Evolutionary conservation across 1,140 invertebrate species (phyloP), one percentile per base, ranked within the genome.

Genomic region (Choristoneura fumiferana): DNA sequence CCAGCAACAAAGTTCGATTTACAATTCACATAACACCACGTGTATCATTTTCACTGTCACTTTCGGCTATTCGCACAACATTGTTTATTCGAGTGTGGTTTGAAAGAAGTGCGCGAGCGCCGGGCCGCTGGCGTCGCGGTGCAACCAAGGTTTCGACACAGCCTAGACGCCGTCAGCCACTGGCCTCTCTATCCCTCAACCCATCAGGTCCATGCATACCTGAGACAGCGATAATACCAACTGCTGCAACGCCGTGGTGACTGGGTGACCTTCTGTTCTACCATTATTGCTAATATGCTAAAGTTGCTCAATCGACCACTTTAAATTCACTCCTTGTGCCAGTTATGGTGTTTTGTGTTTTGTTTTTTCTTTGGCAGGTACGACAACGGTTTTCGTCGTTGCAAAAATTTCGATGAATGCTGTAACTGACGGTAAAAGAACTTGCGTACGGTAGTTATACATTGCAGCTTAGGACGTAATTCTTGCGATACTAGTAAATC

Each of bases 71-170:
- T 52, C 66, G 55, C 76, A 78, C 76, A 69, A 66, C 69, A 72
- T 69, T 62, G 70, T 72, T 65, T 73, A 69, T 74, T 73, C 63
- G 43, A 55, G 66, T 67, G 59, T 76, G 64, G 73, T 73, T 53
- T 40, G 57, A 78, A 71, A 61, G 69, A 38, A 67, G 57, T 77
- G 72, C 36, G 54, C 53, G 61, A 55, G 71, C 69, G 65, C 68
- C 17, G 39, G 0, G 12, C 22, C n/a, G 10, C 17, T 18, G 22
- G 58, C 61, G 38, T 62, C 69, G 71, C 71, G 37, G 54, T 72
- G 84, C 84, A 81, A 84, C 65, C 80, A 73, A 74, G 76, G 81
- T 87, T 83, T 82, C 82, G 63, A 83, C 82, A 85, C 67, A 59
- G 39, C 67, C 63, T 64, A 69, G 67, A 68, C 70, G 73, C 72